Percentiles rank a stretch among this genome's conserved stretches.
These are phyloP conservation scores for Speoplatyrhinus poulsoni DNA, from an alignment of 2,113 vertebrate genomes.

Conservation along the genomic window DNA sequence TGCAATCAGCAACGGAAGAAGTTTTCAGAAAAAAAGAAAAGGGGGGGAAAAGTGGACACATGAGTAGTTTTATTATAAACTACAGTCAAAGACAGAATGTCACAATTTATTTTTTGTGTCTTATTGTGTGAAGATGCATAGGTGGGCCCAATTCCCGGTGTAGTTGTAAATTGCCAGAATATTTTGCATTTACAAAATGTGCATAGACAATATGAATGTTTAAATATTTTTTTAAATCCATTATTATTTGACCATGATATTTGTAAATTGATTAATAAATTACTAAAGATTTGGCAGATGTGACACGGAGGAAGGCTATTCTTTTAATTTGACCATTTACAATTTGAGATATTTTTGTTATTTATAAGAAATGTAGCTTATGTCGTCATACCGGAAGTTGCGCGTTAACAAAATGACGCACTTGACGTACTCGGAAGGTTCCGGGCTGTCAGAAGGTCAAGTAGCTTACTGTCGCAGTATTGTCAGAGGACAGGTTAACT, in stretches of 20 bases:
- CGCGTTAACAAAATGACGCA: constrained; percentile 47
- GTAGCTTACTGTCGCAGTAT: background rate
- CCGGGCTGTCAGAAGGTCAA: constrained; percentile 64
- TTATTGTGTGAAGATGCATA: background rate
- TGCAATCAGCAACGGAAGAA: constrained; percentile 40
- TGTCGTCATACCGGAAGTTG: constrained; percentile 10
- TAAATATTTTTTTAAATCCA: background rate
- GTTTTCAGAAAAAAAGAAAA: constrained; percentile 68
- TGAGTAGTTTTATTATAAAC: constrained; percentile 16
- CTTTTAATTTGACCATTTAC: background rate
- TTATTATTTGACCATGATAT: constrained; percentile 10
- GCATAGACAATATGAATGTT: constrained; percentile 4
- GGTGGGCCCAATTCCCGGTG: constrained; percentile 4
- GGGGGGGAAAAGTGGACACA: constrained; percentile 56
- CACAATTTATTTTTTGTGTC: background rate
- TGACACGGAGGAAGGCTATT: too few species aligned
- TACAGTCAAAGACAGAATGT: constrained; percentile 3
- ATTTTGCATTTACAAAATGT: constrained; percentile 10
- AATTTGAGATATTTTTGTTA: too few species aligned
- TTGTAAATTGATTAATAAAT: background rate
- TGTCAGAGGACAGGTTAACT: background rate
- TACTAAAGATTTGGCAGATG: constrained; percentile 18
- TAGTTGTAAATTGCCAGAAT: constrained; percentile 2
- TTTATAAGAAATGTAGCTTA: background rate
- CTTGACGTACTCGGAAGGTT: constrained; percentile 51